A percentile compares a stretch with the other conserved stretches of the same genome.
Evolutionary conservation across 2,113 vertebrate genomes (phyloP).

Genomic region (Hippocampus comes): DNA sequence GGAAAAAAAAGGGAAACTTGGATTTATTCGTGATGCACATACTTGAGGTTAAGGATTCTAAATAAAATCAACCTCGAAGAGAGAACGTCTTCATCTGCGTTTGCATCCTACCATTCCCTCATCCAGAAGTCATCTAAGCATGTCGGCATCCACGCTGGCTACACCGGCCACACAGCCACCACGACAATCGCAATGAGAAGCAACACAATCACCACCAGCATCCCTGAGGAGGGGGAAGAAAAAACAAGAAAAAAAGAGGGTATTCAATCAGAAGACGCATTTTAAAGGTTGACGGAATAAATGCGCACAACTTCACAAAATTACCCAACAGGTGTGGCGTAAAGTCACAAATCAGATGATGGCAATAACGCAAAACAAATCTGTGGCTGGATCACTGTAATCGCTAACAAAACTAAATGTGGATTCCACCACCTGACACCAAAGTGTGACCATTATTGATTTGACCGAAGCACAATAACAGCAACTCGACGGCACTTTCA

Average conservation of each 20-base stretch:
- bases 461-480: too few species aligned
- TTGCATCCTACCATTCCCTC: conserved; percentile 3
- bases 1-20: conserved; percentile 37
- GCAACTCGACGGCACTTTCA: too few species aligned
- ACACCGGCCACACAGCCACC: conserved; percentile 70
- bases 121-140: background rate
- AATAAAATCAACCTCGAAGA: conserved; percentile 3
- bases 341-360: too few species aligned
- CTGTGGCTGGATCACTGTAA: too few species aligned
- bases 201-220: conserved; percentile 79
- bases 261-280: background rate
- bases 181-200: conserved; percentile 77
- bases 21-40: background rate
- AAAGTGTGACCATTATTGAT: too few species aligned
- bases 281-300: background rate
- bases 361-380: too few species aligned
- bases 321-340: too few species aligned
- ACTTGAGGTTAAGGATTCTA: background rate
- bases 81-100: conserved; percentile 1
- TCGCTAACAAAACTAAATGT: too few species aligned
- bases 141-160: conserved; percentile 26
- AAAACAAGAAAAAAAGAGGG: background rate
- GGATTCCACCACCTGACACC: too few species aligned
- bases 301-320: background rate
- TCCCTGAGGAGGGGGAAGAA: conserved; percentile 56